A percentile compares a stretch with the other conserved stretches of the same genome.
These are phyloP conservation scores for Andrena minutula DNA, from an alignment of 2,888 invertebrate genomes.

Conservation along the genomic window DNA sequence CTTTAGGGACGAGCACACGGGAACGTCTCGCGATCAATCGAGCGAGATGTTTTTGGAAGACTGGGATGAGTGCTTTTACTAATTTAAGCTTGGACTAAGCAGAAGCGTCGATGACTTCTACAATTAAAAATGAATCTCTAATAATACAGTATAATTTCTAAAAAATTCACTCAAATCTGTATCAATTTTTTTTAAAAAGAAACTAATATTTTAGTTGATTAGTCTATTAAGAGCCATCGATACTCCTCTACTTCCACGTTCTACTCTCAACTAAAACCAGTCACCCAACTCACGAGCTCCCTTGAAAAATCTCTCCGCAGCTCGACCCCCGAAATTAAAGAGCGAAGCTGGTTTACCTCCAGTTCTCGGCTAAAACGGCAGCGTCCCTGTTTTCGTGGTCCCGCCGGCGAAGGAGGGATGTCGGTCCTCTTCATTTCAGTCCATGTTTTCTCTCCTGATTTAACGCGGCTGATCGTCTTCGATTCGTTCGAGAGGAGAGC, in stretches of 20 bases:
- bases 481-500: conserved; percentile 28
- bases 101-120: no score
- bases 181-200: no score
- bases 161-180: no score
- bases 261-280: no score
- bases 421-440: conserved; percentile 56
- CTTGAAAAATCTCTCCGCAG: background rate
- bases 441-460: conserved; percentile 60
- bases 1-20: background rate
- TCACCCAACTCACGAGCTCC: no score
- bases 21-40: background rate
- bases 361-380: conserved; percentile 18
- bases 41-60: conserved; percentile 14
- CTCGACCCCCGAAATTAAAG: background rate
- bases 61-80: no score
- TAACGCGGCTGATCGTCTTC: conserved; percentile 52
- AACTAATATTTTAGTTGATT: no score
- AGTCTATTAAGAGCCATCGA: no score
- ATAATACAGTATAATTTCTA: no score
- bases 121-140: no score
- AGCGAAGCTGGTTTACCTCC: conserved; percentile 35
- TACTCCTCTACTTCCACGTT: no score
- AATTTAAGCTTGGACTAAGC: no score
- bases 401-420: background rate
- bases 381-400: conserved; percentile 17